Conservation (phyloP, 92 coral and sea anemone species). For the Epizoanthus stellaris region DNA sequence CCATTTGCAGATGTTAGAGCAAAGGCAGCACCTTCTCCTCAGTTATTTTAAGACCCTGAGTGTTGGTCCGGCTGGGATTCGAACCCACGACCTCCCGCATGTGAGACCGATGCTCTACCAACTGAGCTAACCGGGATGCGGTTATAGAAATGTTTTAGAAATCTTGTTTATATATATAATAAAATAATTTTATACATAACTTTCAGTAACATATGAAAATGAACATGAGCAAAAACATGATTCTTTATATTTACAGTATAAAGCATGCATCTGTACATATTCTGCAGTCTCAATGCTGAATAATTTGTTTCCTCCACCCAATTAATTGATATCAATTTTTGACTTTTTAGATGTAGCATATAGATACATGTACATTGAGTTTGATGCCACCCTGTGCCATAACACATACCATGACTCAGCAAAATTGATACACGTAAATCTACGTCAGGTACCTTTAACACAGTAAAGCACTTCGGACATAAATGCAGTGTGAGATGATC, state of each 20-base stretch:
- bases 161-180: neutral
- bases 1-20: too few relatives aligned
- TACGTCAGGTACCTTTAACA: too few relatives aligned
- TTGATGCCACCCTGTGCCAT: neutral
- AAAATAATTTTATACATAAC: neutral
- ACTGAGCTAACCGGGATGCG: too few relatives aligned
- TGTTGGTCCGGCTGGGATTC: too few relatives aligned
- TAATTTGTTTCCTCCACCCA: constrained; percentile 6
- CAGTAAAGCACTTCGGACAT: too few relatives aligned
- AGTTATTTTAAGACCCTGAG: too few relatives aligned
- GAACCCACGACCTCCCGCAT: too few relatives aligned
- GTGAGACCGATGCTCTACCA: too few relatives aligned
- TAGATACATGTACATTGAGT: neutral
- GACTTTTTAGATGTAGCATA: neutral
- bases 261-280: neutral
- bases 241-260: neutral
- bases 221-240: neutral
- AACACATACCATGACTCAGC: constrained; percentile 3
- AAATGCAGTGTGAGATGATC: too few relatives aligned
- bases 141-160: neutral
- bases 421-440: constrained; percentile 7
- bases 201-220: neutral
- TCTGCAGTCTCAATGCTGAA: neutral
- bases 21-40: too few relatives aligned
- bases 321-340: neutral